Percentiles rank a stretch among this genome's conserved stretches.
These are phyloP conservation scores for Cepphus grylle DNA, from an alignment of 2,113 vertebrate genomes.

Conservation along the genomic window DNA sequence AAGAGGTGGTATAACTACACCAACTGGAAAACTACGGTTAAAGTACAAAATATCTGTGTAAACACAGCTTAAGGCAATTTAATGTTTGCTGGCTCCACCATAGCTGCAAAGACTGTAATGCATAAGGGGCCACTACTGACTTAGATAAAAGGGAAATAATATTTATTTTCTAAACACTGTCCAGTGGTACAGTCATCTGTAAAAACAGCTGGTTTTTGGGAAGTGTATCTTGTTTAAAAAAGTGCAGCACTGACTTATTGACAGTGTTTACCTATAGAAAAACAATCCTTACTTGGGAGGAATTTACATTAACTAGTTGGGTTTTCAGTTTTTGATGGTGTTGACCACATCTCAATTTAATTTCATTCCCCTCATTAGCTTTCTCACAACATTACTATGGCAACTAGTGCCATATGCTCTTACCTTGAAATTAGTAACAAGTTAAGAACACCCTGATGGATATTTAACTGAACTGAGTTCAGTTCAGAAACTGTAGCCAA, in stretches of 20 bases:
- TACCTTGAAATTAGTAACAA: background rate
- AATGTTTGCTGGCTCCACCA: background rate
- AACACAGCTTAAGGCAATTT: background rate
- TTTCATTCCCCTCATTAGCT: background rate
- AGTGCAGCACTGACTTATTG: background rate
- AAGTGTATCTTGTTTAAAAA: background rate
- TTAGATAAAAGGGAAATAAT: background rate
- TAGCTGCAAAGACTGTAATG: background rate
- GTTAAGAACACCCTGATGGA: background rate
- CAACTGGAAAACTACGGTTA: background rate
- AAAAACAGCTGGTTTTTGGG: background rate
- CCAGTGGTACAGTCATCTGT: background rate
- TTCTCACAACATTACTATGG: background rate
- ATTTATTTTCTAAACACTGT: background rate
- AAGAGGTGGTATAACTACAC: background rate
- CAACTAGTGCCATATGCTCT: rapidly evolving
- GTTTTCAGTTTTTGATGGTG: background rate
- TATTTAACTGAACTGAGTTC: background rate
- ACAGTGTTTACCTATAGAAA: background rate
- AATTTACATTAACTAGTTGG: background rate
- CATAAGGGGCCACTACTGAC: background rate
- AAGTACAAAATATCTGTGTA: background rate
- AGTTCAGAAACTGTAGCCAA: background rate
- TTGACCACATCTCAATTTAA: background rate
- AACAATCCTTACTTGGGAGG: background rate